Evolutionary conservation across 2,113 vertebrate species (phyloP), one percentile per base, ranked within the genome.

Genomic region (Platysternon megacephalum): DNA sequence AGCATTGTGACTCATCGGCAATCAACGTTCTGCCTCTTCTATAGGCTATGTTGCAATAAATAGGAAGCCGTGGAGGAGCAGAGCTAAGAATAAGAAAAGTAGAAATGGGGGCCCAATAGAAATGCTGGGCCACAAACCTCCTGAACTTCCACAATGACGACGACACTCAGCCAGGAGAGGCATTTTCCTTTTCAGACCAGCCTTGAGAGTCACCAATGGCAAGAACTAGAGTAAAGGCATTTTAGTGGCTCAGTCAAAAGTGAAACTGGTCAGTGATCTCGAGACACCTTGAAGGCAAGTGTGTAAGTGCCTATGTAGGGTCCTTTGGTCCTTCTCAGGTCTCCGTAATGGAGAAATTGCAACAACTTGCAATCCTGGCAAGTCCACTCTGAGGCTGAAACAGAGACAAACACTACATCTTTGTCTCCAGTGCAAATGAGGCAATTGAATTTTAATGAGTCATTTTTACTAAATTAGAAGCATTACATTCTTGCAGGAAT

Each of bases 81-180:
- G 8, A 16, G 87, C 22, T 58, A 26, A 11, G 9, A 93, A 83
- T 1, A 29, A 24, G 78, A 81, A 93, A 61, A 87, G 55, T 92
- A 92, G 95, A 13, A 26, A 46, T 8, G 24, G 26, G 42, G 42
- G 74, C 74, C 28, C 76, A 2, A 21, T 53, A 53, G 52, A 53
- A 49, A 28, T 13, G 14, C 32, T 65, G 84, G 72, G 83, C 79
- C 56, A 95, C 0, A 0, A 91, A 90, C 74, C 79, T 91, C 44
- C 46, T 28, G 7, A 93, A 89, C 72, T 78, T 94, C 83, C 72
- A 32, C 24, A 72, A 51, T 26, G 46, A 87, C n/a, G 52, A 88
- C 22, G 84, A 83, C 46, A 84, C 88, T 91, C 90, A 80, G 28
- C 83, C 49, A 0, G n/a, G 32, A 48, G 82, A 92, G 17, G 90